Conservation (phyloP, 2,888 invertebrate species). For the Plagiodera versicolora region DNA sequence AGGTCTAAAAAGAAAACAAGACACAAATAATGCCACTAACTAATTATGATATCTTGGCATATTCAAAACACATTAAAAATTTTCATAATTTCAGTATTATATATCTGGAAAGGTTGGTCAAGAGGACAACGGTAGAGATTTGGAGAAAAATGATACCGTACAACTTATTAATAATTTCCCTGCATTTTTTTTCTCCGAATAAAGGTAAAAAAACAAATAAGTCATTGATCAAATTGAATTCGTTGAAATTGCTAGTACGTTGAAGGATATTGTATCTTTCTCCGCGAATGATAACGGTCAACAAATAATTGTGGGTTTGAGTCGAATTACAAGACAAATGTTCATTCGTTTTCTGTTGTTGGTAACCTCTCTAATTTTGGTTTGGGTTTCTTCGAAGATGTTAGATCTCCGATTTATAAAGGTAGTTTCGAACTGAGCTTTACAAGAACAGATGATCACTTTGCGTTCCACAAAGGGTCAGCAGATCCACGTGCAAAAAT, state of each 20-base stretch:
- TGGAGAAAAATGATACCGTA: not conserved
- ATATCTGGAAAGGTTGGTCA: constrained; percentile 7
- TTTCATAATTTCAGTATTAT: not conserved
- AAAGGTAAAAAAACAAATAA: constrained; percentile 5
- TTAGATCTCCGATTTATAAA: constrained; percentile 13
- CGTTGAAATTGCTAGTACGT: constrained; percentile 8
- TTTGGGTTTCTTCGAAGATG: constrained; percentile 11
- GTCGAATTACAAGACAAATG: constrained; percentile 10
- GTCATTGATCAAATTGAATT: constrained; percentile 3
- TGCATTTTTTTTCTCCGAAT: constrained; percentile 7
- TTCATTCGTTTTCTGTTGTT: constrained; percentile 14
- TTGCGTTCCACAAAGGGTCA: not conserved
- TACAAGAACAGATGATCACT: constrained; percentile 5
- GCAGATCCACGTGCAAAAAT: not conserved
- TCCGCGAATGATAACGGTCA: constrained; percentile 1
- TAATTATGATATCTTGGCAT: no score
- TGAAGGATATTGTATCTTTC: not conserved
- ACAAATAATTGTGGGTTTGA: constrained; percentile 10
- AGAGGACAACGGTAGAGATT: constrained; percentile 4
- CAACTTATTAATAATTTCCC: no score
- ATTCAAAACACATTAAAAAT: no score
- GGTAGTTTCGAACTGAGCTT: constrained; percentile 9
- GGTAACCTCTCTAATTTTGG: constrained; percentile 13
- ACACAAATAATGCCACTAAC: no score
- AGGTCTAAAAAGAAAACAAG: no score